Evolutionary conservation across 2,113 vertebrate species (phyloP).

Genomic region (Kryptolebias marmoratus): DNA sequence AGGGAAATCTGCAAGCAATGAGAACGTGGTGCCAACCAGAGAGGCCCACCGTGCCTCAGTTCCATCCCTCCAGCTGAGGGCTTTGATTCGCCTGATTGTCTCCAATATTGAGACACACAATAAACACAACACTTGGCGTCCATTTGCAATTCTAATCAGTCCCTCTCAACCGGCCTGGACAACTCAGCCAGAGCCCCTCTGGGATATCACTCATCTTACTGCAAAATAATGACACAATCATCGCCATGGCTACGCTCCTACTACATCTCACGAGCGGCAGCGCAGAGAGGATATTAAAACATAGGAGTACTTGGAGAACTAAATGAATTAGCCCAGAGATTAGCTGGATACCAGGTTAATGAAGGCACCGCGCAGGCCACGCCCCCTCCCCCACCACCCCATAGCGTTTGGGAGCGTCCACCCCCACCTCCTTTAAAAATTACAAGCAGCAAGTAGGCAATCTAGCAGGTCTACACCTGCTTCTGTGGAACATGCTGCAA

Average conservation of each 20-base stretch:
- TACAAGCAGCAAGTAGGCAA: conserved; percentile 18
- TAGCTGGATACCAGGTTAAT: conserved; percentile 75
- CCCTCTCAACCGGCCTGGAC: conserved; percentile 75
- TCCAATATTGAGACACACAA: conserved; percentile 82
- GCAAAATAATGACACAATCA: conserved; percentile 82
- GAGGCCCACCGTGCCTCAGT: conserved; percentile 75
- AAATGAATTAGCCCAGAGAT: conserved; percentile 80
- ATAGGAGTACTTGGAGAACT: conserved; percentile 64
- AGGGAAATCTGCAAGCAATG: conserved; percentile 24
- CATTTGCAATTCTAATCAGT: conserved; percentile 82
- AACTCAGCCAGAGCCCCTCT: conserved; percentile 71
- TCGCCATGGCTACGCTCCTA: conserved; percentile 76
- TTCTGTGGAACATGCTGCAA: conserved; percentile 51
- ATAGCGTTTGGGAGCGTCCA: conserved; percentile 17
- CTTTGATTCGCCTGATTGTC: conserved; percentile 82
- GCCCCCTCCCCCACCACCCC: conserved; percentile 3
- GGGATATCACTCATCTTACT: conserved; percentile 80
- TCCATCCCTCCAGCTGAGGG: conserved; percentile 78
- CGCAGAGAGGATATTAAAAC: conserved; percentile 75
- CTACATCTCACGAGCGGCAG: conserved; percentile 63
- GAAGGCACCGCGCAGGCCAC: conserved; percentile 68
- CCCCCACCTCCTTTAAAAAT: conserved; percentile 21
- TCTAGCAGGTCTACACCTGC: conserved; percentile 70
- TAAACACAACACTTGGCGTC: conserved; percentile 79
- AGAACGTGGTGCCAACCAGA: conserved; percentile 73